These are phyloP conservation scores for Proteles cristata DNA, from an alignment of 2,113 vertebrate genomes.

Conservation along the genomic window DNA sequence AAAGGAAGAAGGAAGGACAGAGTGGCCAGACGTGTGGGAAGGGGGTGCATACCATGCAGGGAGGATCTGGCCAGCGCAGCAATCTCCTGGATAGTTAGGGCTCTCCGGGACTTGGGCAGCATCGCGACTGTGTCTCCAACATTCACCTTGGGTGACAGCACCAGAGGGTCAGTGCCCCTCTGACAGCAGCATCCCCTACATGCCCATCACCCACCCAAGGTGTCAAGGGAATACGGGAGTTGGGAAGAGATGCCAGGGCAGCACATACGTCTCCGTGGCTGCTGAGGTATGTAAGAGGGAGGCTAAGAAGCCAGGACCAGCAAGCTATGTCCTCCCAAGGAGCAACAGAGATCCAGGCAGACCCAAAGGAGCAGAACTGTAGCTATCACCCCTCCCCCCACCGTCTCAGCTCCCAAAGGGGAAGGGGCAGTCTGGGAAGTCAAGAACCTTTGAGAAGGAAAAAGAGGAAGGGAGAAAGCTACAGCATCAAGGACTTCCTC, in stretches of 20 bases:
- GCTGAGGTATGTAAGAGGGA: not conserved
- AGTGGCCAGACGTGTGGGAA: not conserved
- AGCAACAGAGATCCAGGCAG: not conserved
- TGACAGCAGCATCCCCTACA: not conserved
- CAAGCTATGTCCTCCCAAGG: not conserved
- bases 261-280: not conserved
- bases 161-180: conserved; percentile 36
- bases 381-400: not conserved
- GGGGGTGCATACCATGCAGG: conserved; percentile 90
- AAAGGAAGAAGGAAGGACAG: not conserved
- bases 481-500: not conserved
- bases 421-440: not conserved
- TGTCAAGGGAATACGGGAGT: not conserved
- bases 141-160: conserved; percentile 91
- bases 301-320: not conserved
- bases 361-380: not conserved
- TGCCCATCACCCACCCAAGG: not conserved
- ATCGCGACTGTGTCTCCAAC: conserved; percentile 97
- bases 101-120: conserved; percentile 98
- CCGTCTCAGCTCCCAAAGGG: not conserved
- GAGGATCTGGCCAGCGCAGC: conserved; percentile 98
- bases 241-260: not conserved
- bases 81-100: conserved; percentile 98
- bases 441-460: not conserved
- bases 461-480: not conserved